phyloP scores from a whole-genome alignment of 2,888 invertebrate genomes.

The Oscheius onirici region DNA sequence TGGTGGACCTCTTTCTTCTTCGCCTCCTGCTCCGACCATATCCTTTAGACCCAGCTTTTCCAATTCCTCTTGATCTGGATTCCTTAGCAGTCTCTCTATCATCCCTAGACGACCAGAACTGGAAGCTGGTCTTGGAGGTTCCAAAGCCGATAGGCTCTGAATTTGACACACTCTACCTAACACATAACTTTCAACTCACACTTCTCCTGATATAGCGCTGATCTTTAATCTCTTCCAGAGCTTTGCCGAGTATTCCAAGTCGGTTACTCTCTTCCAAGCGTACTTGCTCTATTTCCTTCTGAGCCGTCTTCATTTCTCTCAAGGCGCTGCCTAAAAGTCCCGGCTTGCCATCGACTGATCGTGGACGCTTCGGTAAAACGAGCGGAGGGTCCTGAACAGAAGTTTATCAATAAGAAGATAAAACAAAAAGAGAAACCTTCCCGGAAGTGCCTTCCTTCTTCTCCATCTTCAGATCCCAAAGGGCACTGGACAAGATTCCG shows the following conservation, averaged over 20 bases:
- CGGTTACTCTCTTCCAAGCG: conserved; percentile 43
- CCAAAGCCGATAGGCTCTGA: conserved; percentile 19
- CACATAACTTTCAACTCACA: background rate
- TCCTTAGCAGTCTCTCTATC: conserved; percentile 41
- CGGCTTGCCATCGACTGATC: conserved; percentile 24
- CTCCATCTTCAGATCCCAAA: conserved; percentile 22
- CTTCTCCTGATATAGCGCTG: conserved; percentile 19
- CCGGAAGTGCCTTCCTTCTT: background rate
- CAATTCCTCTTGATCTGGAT: conserved; percentile 40
- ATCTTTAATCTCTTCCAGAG: conserved; percentile 47
- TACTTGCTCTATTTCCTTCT: conserved; percentile 39
- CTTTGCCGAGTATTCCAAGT: conserved; percentile 60
- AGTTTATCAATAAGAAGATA: background rate
- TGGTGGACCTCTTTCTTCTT: background rate
- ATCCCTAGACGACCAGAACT: conserved; percentile 34
- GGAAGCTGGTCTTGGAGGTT: background rate
- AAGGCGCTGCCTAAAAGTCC: conserved; percentile 43
- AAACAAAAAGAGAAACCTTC: conserved; percentile 11
- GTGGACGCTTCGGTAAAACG: conserved; percentile 17
- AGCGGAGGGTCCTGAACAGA: conserved; percentile 39
- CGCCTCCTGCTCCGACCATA: conserved; percentile 4
- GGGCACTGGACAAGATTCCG: conserved; percentile 30
- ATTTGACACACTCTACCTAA: background rate
- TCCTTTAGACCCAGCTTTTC: conserved; percentile 41
- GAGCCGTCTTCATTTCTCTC: conserved; percentile 40